Conservation (phyloP, 1,140 invertebrate genomes). For the Musca domestica region DNA sequence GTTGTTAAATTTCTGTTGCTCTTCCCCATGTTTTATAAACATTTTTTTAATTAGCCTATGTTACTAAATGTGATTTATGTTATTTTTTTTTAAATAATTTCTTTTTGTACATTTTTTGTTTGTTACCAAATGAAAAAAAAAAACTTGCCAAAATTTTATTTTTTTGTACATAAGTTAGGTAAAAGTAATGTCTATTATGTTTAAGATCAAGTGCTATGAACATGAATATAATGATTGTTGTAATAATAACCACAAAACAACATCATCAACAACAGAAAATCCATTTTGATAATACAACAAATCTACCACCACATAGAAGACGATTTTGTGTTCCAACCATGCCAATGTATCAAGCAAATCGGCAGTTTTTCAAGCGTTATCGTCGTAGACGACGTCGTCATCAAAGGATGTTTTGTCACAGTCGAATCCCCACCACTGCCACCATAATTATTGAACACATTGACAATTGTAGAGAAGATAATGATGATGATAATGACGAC, state of each 20-base stretch:
- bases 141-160: background rate
- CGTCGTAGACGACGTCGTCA: constrained; percentile 4
- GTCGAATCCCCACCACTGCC: background rate
- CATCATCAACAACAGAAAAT: constrained; percentile 16
- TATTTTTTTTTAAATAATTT: too few species aligned
- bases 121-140: background rate
- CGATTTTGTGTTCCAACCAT: background rate
- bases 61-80: background rate
- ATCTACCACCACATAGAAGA: constrained; percentile 2
- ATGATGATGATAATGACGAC: background rate
- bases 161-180: too few species aligned
- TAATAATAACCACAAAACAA: constrained; percentile 4
- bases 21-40: background rate
- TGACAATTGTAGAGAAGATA: background rate
- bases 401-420: constrained; percentile 9
- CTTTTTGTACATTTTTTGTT: constrained; percentile 5
- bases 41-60: background rate
- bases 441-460: too few species aligned
- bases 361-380: background rate
- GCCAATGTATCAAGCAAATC: background rate
- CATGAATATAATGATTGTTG: background rate
- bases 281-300: constrained; percentile 3
- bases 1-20: too few species aligned
- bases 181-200: too few species aligned
- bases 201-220: too few species aligned